Conservation (phyloP, 2,888 invertebrate genomes). For the Girardia tigrina region DNA sequence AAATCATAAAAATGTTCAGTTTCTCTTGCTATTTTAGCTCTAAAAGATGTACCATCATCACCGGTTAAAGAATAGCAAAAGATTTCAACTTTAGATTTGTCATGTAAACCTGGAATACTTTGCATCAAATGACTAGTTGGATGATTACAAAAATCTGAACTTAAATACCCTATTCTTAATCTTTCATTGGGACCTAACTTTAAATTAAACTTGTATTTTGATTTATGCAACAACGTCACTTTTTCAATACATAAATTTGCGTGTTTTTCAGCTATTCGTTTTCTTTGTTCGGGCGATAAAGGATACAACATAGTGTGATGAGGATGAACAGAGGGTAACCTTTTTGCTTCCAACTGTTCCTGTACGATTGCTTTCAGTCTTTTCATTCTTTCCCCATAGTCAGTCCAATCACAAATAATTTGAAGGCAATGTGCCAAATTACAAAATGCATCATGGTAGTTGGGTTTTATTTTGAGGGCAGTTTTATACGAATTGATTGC, state of each 20-base stretch:
- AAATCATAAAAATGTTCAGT: slow-evolving; percentile 89
- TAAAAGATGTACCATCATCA: slow-evolving; percentile 91
- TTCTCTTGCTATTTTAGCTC: slow-evolving; percentile 75
- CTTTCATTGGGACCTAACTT: slow-evolving; percentile 52
- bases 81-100: slow-evolving; percentile 42
- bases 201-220: slow-evolving; percentile 30
- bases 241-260: slow-evolving; percentile 90
- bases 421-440: slow-evolving; percentile 67
- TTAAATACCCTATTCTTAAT: slow-evolving; percentile 82
- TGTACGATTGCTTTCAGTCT: slow-evolving; percentile 78
- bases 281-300: slow-evolving; percentile 75
- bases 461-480: slow-evolving; percentile 81
- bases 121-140: slow-evolving; percentile 99
- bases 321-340: slow-evolving; percentile 90
- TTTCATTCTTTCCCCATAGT: slow-evolving; percentile 83
- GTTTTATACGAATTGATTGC: slow-evolving; percentile 87
- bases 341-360: slow-evolving; percentile 78
- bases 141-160: slow-evolving; percentile 97
- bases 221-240: slow-evolving; percentile 47
- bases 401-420: slow-evolving; percentile 96
- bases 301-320: slow-evolving; percentile 99
- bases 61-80: slow-evolving; percentile 68
- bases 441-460: slow-evolving; percentile 96
- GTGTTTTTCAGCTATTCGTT: slow-evolving; percentile 82
- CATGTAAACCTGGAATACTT: slow-evolving; percentile 67